Evolutionary conservation across 2,888 invertebrate species (phyloP), one percentile per base, ranked within the genome.

Genomic region (Andrena praecox): DNA sequence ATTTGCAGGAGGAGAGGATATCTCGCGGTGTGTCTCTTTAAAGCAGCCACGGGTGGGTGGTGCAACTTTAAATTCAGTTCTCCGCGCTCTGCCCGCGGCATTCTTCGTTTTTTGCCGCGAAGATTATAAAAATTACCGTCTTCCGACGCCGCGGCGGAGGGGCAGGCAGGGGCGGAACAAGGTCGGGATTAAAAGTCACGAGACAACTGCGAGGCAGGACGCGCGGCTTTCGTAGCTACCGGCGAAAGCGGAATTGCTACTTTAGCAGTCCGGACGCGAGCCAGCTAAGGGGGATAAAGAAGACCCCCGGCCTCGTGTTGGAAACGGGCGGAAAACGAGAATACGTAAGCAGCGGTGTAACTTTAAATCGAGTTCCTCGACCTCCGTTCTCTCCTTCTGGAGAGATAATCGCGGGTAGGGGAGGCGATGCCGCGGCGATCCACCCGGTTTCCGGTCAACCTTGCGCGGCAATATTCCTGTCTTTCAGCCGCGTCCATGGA

Each of bases 151-250:
- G 42, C 0, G 42, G 42, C 1, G 42, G 42, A 0, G 42, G 52
- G 20, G 7, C 8, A 24, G 3, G 10, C 2, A 3, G 27, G 10
- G 35, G 52, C 50, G 60, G 56, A 88, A 88, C 63, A 77, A 71
- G 77, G 80, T 86, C 82, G 83, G 80, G 82, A 88, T 88, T 88
- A 88, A 88, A 88, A 88, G 85, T 88, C 88, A 84, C 81, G 85
- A 85, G 71, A 64, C 67, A 72, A 31, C 20, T 16, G 27, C 31
- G 68, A 84, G 84, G 79, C 84, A 76, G 83, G 71, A 74, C n/a
- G 59, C 56, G 64, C 62, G 62, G 69, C 59, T 62, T 42, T 60
- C 63, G 56, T 54, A 54, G 83, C 71, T 42, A 24, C 29, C 42
- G 48, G 64, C 48, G 71, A 77, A 77, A 83, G 72, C 80, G 77